Conservation (phyloP, 2,797 vertebrate species). For the Esox lucius region DNA sequence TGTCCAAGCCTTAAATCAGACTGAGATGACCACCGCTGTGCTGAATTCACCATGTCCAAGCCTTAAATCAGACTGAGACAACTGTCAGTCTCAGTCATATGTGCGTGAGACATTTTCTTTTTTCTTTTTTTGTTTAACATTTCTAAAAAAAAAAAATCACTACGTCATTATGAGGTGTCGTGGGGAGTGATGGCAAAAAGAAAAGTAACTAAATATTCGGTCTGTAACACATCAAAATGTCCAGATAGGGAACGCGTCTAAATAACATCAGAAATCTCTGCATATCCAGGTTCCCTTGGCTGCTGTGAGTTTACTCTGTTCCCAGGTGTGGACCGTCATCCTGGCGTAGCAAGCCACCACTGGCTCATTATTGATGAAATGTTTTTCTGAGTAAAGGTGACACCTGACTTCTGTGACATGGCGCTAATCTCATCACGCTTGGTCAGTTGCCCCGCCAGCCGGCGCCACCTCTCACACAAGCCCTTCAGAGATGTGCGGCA, state of each 20-base stretch:
- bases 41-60: neutral
- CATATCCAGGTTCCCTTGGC: neutral
- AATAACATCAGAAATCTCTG: no score
- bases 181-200: no score
- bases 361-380: slow-evolving; percentile 7
- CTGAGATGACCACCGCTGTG: no score
- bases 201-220: no score
- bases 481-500: neutral
- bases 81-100: no score
- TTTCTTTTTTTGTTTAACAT: neutral
- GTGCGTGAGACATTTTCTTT: neutral
- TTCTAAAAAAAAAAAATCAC: neutral
- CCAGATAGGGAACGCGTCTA: no score
- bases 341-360: slow-evolving; percentile 4
- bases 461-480: neutral
- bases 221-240: no score
- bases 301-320: neutral
- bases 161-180: no score
- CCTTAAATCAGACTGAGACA: no score
- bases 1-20: no score
- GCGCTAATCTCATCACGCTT: slow-evolving; percentile 11
- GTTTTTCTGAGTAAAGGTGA: slow-evolving; percentile 7
- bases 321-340: no score
- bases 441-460: neutral
- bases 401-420: slow-evolving; percentile 3